phyloP scores from a whole-genome alignment of 2,888 invertebrate genomes.

The Cephus spinipes region DNA sequence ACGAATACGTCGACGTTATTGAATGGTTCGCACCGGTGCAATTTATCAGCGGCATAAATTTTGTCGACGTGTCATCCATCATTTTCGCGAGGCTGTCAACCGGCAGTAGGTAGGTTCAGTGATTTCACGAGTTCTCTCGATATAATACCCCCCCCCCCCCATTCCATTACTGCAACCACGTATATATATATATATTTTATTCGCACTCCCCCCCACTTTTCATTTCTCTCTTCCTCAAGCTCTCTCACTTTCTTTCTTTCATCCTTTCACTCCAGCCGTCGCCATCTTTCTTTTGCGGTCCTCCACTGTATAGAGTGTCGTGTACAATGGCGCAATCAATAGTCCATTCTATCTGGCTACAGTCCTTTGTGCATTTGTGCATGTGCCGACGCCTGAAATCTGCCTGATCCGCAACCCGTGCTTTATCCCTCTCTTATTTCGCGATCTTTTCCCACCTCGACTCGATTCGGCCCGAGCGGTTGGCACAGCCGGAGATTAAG shows the following conservation, averaged over 20 bases:
- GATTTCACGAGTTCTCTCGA: not conserved
- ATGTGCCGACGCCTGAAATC: constrained; percentile 4
- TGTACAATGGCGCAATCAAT: constrained; percentile 35
- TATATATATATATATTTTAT: constrained; percentile 12
- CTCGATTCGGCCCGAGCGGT: not conserved
- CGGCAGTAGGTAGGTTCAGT: not conserved
- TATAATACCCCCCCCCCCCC: not conserved
- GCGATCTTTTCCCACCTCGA: not conserved
- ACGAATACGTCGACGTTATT: constrained; percentile 13
- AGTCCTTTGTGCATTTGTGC: constrained; percentile 17
- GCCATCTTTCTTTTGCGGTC: constrained; percentile 25
- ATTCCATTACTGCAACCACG: constrained; percentile 20
- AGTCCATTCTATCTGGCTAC: constrained; percentile 29
- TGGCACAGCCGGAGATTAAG: not conserved
- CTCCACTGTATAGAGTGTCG: constrained; percentile 25
- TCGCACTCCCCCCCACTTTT: too few species aligned
- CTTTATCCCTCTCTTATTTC: not conserved
- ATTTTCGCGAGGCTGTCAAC: constrained; percentile 14
- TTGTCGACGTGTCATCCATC: constrained; percentile 15
- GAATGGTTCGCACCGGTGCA: constrained; percentile 17
- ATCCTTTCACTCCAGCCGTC: constrained; percentile 4
- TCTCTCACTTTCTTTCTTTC: not conserved
- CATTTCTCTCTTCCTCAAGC: not conserved
- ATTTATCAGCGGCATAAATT: constrained; percentile 16
- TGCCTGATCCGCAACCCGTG: not conserved